Evolutionary conservation across 2,888 invertebrate species (phyloP), one percentile per base, ranked within the genome.

Genomic region (Invenusta paracnida): DNA sequence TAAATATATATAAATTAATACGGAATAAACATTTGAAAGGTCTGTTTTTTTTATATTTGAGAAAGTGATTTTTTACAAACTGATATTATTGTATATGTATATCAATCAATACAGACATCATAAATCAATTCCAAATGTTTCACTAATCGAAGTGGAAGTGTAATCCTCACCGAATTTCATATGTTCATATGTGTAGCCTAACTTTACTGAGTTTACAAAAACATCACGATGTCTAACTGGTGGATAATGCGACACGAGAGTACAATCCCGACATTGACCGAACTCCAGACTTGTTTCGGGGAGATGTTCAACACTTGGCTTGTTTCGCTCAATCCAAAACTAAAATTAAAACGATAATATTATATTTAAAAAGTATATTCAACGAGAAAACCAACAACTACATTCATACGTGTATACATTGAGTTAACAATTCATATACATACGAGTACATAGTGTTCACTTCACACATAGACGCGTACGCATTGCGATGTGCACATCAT

Each of bases 111-210:
- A n/a, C n/a, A n/a, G n/a, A n/a, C n/a, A n/a, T n/a, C n/a, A n/a
- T n/a, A n/a, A n/a, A n/a, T n/a, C n/a, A n/a, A n/a, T n/a, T n/a
- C n/a, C n/a, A n/a, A n/a, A n/a, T n/a, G n/a, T n/a, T n/a, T n/a
- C n/a, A n/a, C n/a, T n/a, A n/a, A n/a, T n/a, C n/a, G n/a, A n/a
- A 48, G 48, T 48, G 17, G 73, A 73, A 73, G 2, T 2, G 5
- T 73, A 73, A 5, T 23, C 73, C 27, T 83, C 83, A 17, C 83
- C 83, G 27, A 83, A 83, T 17, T 83, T 30, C 83, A 83, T 25
- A 1, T 31, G 31, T 31, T 83, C 28, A 66, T 30, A 83, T 30
- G 31, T 66, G 83, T 83, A 83, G 1, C 83, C 83, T 1, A 83
- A 25, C 0, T 29, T 27, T 23, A 5, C 83, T 25, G 66, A 48